phyloP scores from a whole-genome alignment of 2,113 vertebrate species.

The Salvelinus namaycush region DNA sequence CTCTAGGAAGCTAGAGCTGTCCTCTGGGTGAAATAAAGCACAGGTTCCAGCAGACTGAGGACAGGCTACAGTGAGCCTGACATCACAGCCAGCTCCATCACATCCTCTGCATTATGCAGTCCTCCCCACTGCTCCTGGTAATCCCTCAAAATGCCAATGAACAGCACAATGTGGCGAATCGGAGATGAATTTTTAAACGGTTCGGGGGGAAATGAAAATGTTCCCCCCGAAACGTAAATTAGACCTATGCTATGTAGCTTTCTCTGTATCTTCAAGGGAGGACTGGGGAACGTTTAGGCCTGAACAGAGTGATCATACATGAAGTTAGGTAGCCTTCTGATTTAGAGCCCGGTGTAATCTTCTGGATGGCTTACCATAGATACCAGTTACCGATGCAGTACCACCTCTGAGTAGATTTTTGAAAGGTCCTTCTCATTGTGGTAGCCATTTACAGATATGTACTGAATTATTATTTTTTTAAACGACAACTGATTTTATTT shows the following conservation, averaged over 20 bases:
- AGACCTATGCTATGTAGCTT: neutral
- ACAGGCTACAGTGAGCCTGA: neutral
- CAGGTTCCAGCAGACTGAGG: neutral
- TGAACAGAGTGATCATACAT: neutral
- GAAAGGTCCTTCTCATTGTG: neutral
- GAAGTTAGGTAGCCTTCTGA: too few relatives aligned
- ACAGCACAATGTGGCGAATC: conserved; percentile 24
- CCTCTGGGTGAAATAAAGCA: neutral
- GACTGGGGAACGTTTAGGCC: neutral
- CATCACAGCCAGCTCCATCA: neutral
- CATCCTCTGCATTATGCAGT: conserved; percentile 15
- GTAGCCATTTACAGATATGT: neutral
- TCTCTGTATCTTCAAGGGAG: neutral
- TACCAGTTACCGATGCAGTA: too few relatives aligned
- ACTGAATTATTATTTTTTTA: neutral
- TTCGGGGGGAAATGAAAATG: conserved; percentile 1
- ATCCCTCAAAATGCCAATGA: conserved; percentile 28
- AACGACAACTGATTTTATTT: neutral
- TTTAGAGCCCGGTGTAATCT: neutral
- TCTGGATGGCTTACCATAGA: neutral
- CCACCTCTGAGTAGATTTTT: too few relatives aligned
- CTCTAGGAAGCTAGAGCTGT: neutral
- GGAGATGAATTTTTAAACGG: conserved; percentile 24
- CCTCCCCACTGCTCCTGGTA: conserved; percentile 15
- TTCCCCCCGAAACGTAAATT: neutral